Evolutionary conservation across 2,888 invertebrate genomes (phyloP), one percentile per base, ranked within the genome.

Genomic region (Drosophila anceps): DNA sequence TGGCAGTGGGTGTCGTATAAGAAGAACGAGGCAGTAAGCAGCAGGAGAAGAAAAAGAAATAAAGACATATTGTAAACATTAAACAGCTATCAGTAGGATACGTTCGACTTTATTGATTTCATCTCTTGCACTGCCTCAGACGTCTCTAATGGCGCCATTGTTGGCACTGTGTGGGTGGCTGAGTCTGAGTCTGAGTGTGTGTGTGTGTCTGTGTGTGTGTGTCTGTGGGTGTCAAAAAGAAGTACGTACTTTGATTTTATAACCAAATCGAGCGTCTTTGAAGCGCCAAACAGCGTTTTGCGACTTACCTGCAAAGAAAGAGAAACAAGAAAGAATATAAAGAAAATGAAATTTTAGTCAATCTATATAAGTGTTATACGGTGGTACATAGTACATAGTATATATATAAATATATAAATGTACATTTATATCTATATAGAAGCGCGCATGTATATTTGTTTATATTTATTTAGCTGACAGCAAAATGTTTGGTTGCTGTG

Each of bases 1-100:
- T 20, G 63, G 46, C 0, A 20, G 44, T 20, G 50, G 37, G 44
- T 51, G 10, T 13, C 20, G 51, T 15, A 10, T 15, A 10, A 24
- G 35, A 18, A 27, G 27, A 46, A 33, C 6, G 50, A 13, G 33
- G 35, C 24, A 2, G n/a, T 24, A 63, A 41, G 33, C 2, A 31
- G 20, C 6, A 31, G 24, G 15, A 57, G 39, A 13, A 44, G 44
- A 64, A 54, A 76, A 61, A 67, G 77, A 81, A 88, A 88, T 88
- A 88, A 83, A 90, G 85, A 85, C 88, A 88, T 88, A 90, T 88
- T 85, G 85, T 85, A 90, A 85, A 88, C 90, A 85, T 90, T 85
- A 88, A 90, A 80, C 90, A 88, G 84, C 88, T 85, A 85, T 85
- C 84, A 90, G 88, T 80, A 80, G 88, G 90, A 85, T 85, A 85